Percentiles rank a stretch among this genome's conserved stretches.
phyloP scores from a whole-genome alignment of 2,113 vertebrate species.

The Gadus macrocephalus region DNA sequence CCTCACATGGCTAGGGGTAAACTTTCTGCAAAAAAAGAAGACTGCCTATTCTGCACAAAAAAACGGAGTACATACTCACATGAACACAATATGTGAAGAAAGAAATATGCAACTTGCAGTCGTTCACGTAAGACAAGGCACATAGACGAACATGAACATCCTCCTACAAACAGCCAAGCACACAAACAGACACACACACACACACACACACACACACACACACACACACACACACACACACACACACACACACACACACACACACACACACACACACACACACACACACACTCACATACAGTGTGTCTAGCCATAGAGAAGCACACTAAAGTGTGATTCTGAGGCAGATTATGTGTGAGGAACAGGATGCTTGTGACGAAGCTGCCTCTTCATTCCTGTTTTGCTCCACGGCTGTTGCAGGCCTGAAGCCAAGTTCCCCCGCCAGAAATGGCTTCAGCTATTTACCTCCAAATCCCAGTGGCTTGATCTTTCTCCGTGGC shows the following conservation, averaged over 20 bases:
- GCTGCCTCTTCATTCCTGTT: constrained; percentile 50
- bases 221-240: too few species aligned
- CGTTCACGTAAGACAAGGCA: constrained; percentile 7
- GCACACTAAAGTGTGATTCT: constrained; percentile 52
- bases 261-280: background rate
- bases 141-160: background rate
- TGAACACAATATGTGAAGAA: background rate
- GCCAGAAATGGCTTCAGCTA: constrained; percentile 30
- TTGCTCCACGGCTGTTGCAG: constrained; percentile 51
- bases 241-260: too few species aligned
- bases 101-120: background rate
- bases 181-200: constrained; percentile 16
- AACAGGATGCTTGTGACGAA: constrained; percentile 55
- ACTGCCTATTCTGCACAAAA: background rate
- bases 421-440: constrained; percentile 49
- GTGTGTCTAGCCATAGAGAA: constrained; percentile 30
- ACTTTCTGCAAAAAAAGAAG: constrained; percentile 1
- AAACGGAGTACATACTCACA: constrained; percentile 16
- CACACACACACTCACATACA: constrained; percentile 20
- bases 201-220: constrained; percentile 16
- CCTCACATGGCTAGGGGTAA: constrained; percentile 12
- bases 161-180: constrained; percentile 14
- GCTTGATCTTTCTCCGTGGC: constrained; percentile 22
- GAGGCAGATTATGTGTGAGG: constrained; percentile 61
- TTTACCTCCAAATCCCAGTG: constrained; percentile 18